These are phyloP conservation scores for Harpegnathos saltator DNA, from an alignment of 1,140 invertebrate genomes.

Conservation along the genomic window DNA sequence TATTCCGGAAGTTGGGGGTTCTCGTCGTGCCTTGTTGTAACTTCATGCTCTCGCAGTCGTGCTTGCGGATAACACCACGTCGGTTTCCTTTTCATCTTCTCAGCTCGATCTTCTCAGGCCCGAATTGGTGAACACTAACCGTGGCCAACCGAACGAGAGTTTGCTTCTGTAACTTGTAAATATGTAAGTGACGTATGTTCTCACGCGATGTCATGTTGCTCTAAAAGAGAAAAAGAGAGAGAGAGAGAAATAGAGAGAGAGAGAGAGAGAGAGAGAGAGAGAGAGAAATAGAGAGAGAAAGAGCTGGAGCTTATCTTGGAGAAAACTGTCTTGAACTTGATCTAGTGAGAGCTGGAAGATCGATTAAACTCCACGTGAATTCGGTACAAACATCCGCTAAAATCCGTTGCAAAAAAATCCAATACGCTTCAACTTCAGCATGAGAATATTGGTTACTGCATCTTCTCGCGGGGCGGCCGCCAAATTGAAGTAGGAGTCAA, in stretches of 20 bases:
- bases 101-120: too few species aligned
- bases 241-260: too few species aligned
- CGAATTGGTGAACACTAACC: too few species aligned
- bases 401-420: slow-evolving; percentile 44
- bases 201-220: too few species aligned
- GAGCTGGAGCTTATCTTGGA: too few species aligned
- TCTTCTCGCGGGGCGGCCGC: background rate
- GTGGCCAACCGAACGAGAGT: too few species aligned
- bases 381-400: background rate
- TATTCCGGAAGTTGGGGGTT: background rate
- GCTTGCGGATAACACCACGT: background rate
- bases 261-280: too few species aligned
- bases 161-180: too few species aligned
- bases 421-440: slow-evolving; percentile 8
- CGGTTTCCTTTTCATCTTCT: background rate
- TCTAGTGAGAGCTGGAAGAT: background rate
- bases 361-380: background rate
- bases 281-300: too few species aligned
- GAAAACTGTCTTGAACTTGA: too few species aligned
- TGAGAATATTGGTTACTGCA: slow-evolving; percentile 23
- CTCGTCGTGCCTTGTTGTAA: background rate
- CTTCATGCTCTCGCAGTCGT: background rate
- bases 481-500: slow-evolving; percentile 42
- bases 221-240: too few species aligned
- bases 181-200: too few species aligned